Conservation (phyloP, 2,888 invertebrate species). For the Lycia hirtaria region DNA sequence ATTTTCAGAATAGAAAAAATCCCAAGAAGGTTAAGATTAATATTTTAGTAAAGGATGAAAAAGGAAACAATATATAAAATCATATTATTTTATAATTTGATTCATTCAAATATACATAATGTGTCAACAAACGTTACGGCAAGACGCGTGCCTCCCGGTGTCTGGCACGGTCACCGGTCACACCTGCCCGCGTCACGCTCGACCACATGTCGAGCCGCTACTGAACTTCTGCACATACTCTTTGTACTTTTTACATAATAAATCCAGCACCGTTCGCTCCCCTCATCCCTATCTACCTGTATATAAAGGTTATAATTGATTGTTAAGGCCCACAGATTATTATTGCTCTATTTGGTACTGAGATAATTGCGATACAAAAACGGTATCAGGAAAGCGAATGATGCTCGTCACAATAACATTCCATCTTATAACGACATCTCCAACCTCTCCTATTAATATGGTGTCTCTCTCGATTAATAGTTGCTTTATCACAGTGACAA, state of each 20-base stretch:
- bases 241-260: slow-evolving; percentile 72
- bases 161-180: slow-evolving; percentile 51
- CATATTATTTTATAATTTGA: slow-evolving; percentile 85
- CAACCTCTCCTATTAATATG: slow-evolving; percentile 67
- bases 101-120: slow-evolving; percentile 85
- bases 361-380: slow-evolving; percentile 25
- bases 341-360: slow-evolving; percentile 30
- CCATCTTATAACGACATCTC: slow-evolving; percentile 38
- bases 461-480: slow-evolving; percentile 74
- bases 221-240: slow-evolving; percentile 82
- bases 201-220: slow-evolving; percentile 64
- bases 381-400: slow-evolving; percentile 47
- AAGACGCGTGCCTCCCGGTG: slow-evolving; percentile 74
- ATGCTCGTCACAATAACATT: slow-evolving; percentile 59
- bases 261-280: slow-evolving; percentile 49
- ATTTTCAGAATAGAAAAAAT: no score
- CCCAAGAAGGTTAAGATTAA: background rate
- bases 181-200: slow-evolving; percentile 51
- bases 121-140: slow-evolving; percentile 85
- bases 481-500: slow-evolving; percentile 83
- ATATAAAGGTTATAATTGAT: slow-evolving; percentile 19
- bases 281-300: slow-evolving; percentile 27
- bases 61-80: slow-evolving; percentile 70
- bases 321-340: slow-evolving; percentile 36
- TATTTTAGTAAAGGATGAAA: slow-evolving; percentile 1